phyloP scores from a whole-genome alignment of 2,888 invertebrate genomes.

The Drosophila fungiperda region DNA sequence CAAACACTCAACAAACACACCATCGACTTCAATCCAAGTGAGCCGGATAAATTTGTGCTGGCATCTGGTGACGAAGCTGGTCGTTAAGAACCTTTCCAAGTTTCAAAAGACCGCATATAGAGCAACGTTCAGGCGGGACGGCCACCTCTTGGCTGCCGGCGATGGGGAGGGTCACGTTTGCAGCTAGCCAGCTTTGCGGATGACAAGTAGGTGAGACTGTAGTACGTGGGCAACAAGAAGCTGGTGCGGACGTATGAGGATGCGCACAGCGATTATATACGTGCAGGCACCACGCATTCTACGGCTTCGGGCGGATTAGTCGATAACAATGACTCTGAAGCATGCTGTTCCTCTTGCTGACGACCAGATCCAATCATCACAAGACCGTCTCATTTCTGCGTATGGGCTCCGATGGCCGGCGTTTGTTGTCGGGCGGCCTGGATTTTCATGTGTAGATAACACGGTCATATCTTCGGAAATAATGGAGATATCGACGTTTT shows the following conservation, averaged over 20 bases:
- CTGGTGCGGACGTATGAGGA: constrained; percentile 88
- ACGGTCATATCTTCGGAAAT: no score
- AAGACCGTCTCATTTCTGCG: no score
- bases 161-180: constrained; percentile 93
- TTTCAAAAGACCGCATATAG: constrained; percentile 94
- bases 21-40: constrained; percentile 94
- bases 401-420: no score
- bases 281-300: no score
- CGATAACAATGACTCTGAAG: no score
- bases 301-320: no score
- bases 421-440: no score
- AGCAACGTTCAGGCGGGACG: constrained; percentile 93
- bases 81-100: constrained; percentile 92
- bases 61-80: constrained; percentile 93
- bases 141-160: constrained; percentile 93
- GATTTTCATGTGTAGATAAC: no score
- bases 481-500: no score
- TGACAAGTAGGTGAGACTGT: constrained; percentile 94
- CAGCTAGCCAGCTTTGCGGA: constrained; percentile 95
- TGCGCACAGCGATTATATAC: constrained; percentile 91
- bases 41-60: constrained; percentile 96
- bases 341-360: no score
- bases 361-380: no score
- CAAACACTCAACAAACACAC: constrained; percentile 86
- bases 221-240: constrained; percentile 95